Base-by-base conservation (phyloP, 2,797 vertebrate genomes). In the Eremophila alpestris region DNA sequence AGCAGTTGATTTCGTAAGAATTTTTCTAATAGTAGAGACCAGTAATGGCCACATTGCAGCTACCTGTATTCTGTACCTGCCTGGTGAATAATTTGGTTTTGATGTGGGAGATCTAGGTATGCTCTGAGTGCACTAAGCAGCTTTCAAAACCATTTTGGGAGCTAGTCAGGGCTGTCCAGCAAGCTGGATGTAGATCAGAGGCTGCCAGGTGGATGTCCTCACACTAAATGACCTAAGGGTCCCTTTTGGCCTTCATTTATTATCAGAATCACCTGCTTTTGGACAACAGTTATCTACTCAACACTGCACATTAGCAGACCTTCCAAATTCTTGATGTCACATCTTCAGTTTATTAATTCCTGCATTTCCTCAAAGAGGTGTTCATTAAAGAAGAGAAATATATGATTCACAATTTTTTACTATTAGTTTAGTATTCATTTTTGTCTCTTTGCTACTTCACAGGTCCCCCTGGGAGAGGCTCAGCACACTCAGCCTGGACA, bases 381-480 rank as follows among this genome's bases (percentile, higher is more conserved):
- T 9, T 43, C 36, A 48, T 23, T 79, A n/a, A 69, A 87, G 11
- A 83, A 49, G 14, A 27, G 15, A 65, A 71, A 84, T 11, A 4
- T 1, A 14, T 4, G 11, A 83, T 30, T 63, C 23, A 56, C 2
- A 2, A 5, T 74, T 76, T 48, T 63, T 41, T 83, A 0, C 2
- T 2, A 32, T 48, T 51, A 40, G 16, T 62, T 76, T 19, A 76
- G 51, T 34, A 38, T 43, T 65, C 2, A 3, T 58, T 87, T 87
- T 64, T 58, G 10, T 16, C 21, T 32, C 16, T 41, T 40, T 74
- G 36, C 26, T 87, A 18, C 40, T 78, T 81, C 29, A 49, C 21
- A 60, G 56, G 32, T 81, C 11, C 70, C 17, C 7, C 45, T 32
- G 9, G 32, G 69, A 78, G 14, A 62, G 11, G 59, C 26, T 29